phyloP scores from a whole-genome alignment of 2,888 invertebrate species.

The Actias luna region DNA sequence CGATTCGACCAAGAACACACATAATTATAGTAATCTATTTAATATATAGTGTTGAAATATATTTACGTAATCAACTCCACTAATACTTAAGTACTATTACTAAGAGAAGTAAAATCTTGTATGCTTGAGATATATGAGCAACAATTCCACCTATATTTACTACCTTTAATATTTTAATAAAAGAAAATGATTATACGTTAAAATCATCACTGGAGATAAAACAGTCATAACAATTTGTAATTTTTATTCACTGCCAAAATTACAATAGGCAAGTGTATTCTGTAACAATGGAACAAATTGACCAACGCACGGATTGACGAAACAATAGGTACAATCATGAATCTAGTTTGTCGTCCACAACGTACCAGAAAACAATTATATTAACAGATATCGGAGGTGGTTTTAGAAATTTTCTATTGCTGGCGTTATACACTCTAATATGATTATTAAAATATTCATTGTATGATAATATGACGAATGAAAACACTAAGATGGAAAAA shows the following conservation, averaged over 20 bases:
- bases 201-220: constrained; percentile 25
- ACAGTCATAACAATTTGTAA: constrained; percentile 21
- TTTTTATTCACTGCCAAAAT: constrained; percentile 42
- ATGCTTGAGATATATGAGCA: too few relatives aligned
- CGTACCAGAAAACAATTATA: constrained; percentile 54
- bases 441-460: neutral
- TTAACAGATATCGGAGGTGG: constrained; percentile 54
- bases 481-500: neutral
- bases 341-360: constrained; percentile 60
- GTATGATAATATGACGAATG: neutral
- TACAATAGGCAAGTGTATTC: constrained; percentile 60
- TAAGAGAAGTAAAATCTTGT: too few relatives aligned
- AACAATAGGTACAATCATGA: constrained; percentile 75
- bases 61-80: too few relatives aligned
- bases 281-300: constrained; percentile 77
- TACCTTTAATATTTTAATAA: constrained; percentile 17
- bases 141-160: neutral
- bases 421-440: neutral
- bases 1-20: too few relatives aligned
- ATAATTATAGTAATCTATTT: too few relatives aligned
- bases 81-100: too few relatives aligned
- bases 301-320: constrained; percentile 51
- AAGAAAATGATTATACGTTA: neutral
- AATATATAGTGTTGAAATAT: too few relatives aligned
- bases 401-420: constrained; percentile 24